Evolutionary conservation across 30 jellyfish, hydroid and myxozoan species (phyloP).

Genomic region (Cassiopea andromeda): DNA sequence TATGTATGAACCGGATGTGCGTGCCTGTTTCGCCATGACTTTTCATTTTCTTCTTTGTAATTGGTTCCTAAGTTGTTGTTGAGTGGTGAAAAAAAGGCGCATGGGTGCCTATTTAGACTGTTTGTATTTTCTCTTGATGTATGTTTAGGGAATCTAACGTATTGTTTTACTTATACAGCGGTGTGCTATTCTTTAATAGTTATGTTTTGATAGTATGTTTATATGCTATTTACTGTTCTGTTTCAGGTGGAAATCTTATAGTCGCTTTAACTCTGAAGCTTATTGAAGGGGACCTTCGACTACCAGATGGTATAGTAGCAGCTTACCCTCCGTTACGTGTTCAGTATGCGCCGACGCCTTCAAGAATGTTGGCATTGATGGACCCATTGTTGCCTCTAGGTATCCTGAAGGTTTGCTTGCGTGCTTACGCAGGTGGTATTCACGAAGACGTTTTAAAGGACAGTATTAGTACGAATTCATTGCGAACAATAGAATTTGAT

Average conservation of each 20-base stretch:
- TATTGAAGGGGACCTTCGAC: constrained; percentile 81
- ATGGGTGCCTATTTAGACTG: no score
- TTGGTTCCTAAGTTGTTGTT: no score
- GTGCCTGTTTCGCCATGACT: no score
- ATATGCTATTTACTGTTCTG: background rate
- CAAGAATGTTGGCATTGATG: constrained; percentile 94
- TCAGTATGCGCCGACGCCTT: constrained; percentile 91
- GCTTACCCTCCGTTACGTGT: constrained; percentile 97
- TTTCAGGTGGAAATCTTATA: constrained; percentile 90
- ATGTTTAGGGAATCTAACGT: no score
- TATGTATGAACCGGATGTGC: no score
- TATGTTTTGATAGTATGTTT: no score
- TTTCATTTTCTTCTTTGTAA: no score
- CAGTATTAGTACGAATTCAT: constrained; percentile 33
- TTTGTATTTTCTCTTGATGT: no score
- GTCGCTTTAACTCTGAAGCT: constrained; percentile 82
- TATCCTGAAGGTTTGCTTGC: constrained; percentile 83
- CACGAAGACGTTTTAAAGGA: constrained; percentile 23
- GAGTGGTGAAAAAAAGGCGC: no score
- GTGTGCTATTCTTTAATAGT: no score
- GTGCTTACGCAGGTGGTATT: constrained; percentile 87
- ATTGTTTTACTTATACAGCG: no score
- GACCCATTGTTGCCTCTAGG: constrained; percentile 98
- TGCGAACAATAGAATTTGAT: constrained; percentile 62
- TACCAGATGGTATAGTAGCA: constrained; percentile 88